Evolutionary conservation across 2,888 invertebrate species (phyloP).

Genomic region (Lithophane socia): DNA sequence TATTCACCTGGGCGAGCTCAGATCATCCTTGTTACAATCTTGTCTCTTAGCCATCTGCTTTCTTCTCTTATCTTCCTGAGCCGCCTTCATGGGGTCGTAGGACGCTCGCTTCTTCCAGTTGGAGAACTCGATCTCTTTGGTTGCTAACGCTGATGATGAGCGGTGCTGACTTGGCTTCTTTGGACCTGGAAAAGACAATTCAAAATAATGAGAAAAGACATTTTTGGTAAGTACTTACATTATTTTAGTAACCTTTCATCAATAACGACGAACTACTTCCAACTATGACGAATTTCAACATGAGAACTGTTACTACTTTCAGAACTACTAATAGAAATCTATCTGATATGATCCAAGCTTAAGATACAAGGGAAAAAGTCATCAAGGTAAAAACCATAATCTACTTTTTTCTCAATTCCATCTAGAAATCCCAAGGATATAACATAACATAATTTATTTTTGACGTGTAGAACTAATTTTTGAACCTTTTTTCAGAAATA

Average conservation of each 20-base stretch:
- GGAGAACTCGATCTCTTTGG: slow-evolving; percentile 94
- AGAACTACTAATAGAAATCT: too few relatives aligned
- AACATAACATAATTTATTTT: too few relatives aligned
- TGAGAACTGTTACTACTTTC: too few relatives aligned
- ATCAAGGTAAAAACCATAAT: background rate
- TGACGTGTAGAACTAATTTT: too few relatives aligned
- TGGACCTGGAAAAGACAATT: slow-evolving; percentile 80
- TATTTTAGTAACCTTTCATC: too few relatives aligned
- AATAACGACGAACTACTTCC: too few relatives aligned
- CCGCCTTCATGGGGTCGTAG: slow-evolving; percentile 97
- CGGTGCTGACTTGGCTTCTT: slow-evolving; percentile 91
- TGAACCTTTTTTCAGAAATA: too few relatives aligned
- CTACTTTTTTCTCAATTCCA: too few relatives aligned
- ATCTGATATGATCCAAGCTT: background rate
- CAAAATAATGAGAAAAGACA: background rate
- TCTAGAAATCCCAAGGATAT: background rate
- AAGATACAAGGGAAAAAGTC: background rate
- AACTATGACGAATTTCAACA: too few relatives aligned
- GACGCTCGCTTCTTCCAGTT: slow-evolving; percentile 97
- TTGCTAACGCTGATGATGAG: slow-evolving; percentile 92
- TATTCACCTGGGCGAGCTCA: slow-evolving; percentile 83
- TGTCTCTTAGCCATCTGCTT: slow-evolving; percentile 84
- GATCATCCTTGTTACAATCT: slow-evolving; percentile 84
- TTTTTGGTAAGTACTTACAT: too few relatives aligned
- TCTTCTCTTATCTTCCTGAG: slow-evolving; percentile 95